Conservation (phyloP, 1,140 invertebrate genomes). For the Drosophila lini region DNA sequence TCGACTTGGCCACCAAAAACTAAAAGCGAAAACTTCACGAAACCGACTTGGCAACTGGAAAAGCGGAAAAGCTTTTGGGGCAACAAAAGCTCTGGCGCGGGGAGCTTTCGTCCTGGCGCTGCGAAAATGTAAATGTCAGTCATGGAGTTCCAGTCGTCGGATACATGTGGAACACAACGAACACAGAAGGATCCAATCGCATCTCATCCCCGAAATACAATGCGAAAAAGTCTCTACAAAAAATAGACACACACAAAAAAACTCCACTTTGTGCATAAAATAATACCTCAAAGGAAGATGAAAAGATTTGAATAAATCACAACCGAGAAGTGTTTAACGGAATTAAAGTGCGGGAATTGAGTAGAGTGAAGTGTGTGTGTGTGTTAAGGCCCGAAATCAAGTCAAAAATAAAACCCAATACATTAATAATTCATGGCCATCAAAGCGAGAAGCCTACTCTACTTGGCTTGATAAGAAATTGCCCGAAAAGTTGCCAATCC, state of each 20-base stretch:
- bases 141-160: constrained; percentile 84
- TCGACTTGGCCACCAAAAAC: constrained; percentile 45
- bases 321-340: constrained; percentile 22
- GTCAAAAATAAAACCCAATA: constrained; percentile 34
- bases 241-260: constrained; percentile 38
- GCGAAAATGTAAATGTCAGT: constrained; percentile 68
- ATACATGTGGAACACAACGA: constrained; percentile 84
- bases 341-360: constrained; percentile 36
- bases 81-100: constrained; percentile 26
- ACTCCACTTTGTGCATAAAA: constrained; percentile 33
- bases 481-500: background rate
- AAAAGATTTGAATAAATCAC: constrained; percentile 1
- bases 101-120: constrained; percentile 51
- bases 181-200: constrained; percentile 53
- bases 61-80: constrained; percentile 48
- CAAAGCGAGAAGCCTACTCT: constrained; percentile 13
- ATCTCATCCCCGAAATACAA: constrained; percentile 63
- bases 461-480: constrained; percentile 14
- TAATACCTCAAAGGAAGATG: constrained; percentile 11
- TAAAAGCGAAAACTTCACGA: constrained; percentile 50
- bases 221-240: constrained; percentile 74
- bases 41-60: constrained; percentile 55
- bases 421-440: constrained; percentile 48
- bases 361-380: constrained; percentile 23
- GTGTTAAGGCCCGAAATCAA: constrained; percentile 11